Base-by-base conservation (phyloP, 2,113 vertebrate genomes). In the Solea senegalensis region DNA sequence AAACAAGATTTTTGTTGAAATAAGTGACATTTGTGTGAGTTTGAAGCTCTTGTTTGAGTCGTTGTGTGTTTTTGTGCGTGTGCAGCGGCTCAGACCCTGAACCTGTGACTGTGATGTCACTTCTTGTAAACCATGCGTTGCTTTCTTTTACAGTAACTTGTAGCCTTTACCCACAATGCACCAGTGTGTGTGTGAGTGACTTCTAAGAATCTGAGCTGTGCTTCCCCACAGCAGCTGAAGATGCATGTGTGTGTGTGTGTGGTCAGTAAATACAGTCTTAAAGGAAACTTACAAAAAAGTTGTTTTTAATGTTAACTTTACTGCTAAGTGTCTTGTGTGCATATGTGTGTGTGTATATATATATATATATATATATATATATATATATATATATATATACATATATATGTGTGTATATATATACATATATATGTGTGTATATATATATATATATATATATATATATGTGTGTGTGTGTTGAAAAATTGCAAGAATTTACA, bases 131-230 rank as follows among this genome's bases (percentile, higher is more conserved):
- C 1, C 4, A n/a, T 16, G 13, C 14, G 34, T 65, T 28, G 69
- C 13, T n/a, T 5, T 53, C 26, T 72, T 12, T 90, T 90, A 88
- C 86, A 81, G 89, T 90, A 90, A 90, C 57, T 59, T 13, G 53
- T 55, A 52, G 59, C 51, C 52, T 50, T 71, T 81, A 72, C 81
- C 87, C 85, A 87, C 59, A 84, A 59, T 81, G 80, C 88, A 87
- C 14, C 28, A 15, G 1, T 57, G 12, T 12, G 1, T 8, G 45
- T 70, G 43, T 65, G 27, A 82, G 66, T 45, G 49, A 84, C 64
- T 90, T 90, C 86, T 87, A 83, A 86, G 89, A 90, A 89, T 12
- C 10, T 0, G 14, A 3, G 64, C 74, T 81, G 82, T 81, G 78
- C 49, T 88, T 86, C 65, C 81, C 81, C 76, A 73, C 64, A 56